A percentile compares a stretch with the other conserved stretches of the same genome.
These are phyloP conservation scores for Gnathonemus echidnorhynchus DNA, from an alignment of 2,113 vertebrate species.

Conservation along the genomic window DNA sequence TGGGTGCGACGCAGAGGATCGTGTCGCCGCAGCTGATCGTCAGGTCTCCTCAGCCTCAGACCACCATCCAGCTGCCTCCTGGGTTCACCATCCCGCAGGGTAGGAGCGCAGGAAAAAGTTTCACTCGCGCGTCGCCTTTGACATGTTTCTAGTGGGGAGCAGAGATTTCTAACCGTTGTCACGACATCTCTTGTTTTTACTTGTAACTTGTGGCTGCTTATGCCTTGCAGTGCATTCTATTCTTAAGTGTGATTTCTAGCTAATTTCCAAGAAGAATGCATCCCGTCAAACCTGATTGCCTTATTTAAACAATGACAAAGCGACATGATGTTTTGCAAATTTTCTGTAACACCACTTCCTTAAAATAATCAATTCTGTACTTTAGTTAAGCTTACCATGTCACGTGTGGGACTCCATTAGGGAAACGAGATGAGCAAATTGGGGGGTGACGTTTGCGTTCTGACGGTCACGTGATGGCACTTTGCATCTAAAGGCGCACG, in stretches of 20 bases:
- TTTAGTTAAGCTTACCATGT: not conserved
- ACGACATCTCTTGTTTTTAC: not conserved
- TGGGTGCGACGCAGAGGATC: constrained; percentile 59
- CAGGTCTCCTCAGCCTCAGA: constrained; percentile 73
- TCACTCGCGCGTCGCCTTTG: not conserved
- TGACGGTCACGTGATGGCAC: not conserved
- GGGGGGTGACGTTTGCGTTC: not conserved
- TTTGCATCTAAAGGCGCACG: not conserved
- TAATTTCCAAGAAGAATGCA: not conserved
- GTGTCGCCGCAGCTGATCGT: constrained; percentile 76
- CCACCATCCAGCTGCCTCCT: constrained; percentile 77
- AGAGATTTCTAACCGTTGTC: not conserved
- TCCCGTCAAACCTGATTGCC: not conserved
- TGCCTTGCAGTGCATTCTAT: not conserved
- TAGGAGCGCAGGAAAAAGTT: constrained; percentile 51
- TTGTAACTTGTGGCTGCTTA: not conserved
- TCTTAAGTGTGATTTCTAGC: not conserved
- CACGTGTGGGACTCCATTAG: not conserved
- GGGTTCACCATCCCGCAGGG: constrained; percentile 79
- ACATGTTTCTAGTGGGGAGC: not conserved
- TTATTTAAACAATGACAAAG: not conserved
- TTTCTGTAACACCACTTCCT: not conserved
- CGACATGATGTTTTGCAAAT: not conserved
- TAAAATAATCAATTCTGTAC: not conserved
- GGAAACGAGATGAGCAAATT: not conserved